Conservation (phyloP, 2,888 invertebrate species). For the Ophion costatus region DNA sequence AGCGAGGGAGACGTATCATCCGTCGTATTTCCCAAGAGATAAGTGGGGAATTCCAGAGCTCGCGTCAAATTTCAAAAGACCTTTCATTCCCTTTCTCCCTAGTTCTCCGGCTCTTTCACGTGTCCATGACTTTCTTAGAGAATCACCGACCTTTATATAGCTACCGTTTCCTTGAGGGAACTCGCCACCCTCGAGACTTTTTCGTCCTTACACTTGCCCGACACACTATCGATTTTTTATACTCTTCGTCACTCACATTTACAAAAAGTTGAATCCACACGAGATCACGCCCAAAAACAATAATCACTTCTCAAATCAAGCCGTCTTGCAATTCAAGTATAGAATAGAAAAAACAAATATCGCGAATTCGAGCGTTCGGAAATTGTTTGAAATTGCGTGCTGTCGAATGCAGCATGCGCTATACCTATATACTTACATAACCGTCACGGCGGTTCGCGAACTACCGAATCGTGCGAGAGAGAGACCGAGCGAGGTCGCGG, state of each 20-base stretch:
- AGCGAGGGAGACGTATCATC: conserved; percentile 5
- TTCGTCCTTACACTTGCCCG: too few relatives aligned
- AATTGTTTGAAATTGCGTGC: neutral
- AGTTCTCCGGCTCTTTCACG: neutral
- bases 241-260: neutral
- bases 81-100: conserved; percentile 49
- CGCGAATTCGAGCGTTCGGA: neutral
- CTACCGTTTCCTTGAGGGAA: neutral
- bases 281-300: neutral
- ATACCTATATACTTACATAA: too few relatives aligned
- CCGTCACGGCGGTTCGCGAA: too few relatives aligned
- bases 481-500: too few relatives aligned
- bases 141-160: neutral
- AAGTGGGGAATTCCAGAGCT: conserved; percentile 51
- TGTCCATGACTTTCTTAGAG: neutral
- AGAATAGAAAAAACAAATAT: neutral
- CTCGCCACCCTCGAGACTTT: neutral
- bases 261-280: neutral
- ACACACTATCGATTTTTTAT: neutral
- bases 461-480: too few relatives aligned
- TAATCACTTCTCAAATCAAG: neutral
- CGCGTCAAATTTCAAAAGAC: conserved; percentile 72
- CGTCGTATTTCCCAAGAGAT: conserved; percentile 45
- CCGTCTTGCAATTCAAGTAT: neutral
- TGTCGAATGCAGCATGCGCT: too few relatives aligned